phyloP scores from a whole-genome alignment of 1,140 invertebrate species.

The Caenorhabditis latens region DNA sequence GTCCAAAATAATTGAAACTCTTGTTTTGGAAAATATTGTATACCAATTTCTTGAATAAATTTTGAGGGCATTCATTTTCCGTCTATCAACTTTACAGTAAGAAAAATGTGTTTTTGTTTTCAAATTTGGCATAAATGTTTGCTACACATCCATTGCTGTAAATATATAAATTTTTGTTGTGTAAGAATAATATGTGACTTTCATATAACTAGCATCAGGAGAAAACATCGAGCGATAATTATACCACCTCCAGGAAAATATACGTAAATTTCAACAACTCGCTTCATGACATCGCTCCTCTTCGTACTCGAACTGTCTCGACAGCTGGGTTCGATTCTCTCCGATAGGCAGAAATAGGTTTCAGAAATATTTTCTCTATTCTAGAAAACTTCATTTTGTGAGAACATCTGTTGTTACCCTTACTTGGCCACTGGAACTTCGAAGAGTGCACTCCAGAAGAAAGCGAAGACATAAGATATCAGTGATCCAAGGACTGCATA shows the following conservation, averaged over 20 bases:
- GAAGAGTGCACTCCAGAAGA: constrained; percentile 61
- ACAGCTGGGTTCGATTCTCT: constrained; percentile 8
- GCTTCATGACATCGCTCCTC: background rate
- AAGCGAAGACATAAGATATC: constrained; percentile 54
- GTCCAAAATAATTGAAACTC: constrained; percentile 4
- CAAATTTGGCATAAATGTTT: no score
- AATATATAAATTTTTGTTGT: no score
- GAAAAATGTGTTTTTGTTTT: no score
- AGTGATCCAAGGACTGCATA: constrained; percentile 46
- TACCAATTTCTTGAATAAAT: background rate
- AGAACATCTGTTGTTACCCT: background rate
- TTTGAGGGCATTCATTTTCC: background rate
- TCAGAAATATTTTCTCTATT: constrained; percentile 39
- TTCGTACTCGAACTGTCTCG: constrained; percentile 24
- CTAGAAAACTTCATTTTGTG: background rate
- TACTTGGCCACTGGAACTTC: constrained; percentile 61
- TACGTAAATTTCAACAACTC: background rate
- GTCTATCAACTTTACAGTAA: no score
- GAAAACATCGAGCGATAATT: no score
- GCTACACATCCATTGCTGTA: no score
- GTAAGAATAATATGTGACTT: no score
- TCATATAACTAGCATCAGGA: no score
- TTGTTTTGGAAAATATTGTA: background rate
- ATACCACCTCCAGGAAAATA: no score
- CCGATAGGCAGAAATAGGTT: constrained; percentile 16